Evolutionary conservation across 2,113 vertebrate species (phyloP).

Genomic region (Clarias gariepinus): DNA sequence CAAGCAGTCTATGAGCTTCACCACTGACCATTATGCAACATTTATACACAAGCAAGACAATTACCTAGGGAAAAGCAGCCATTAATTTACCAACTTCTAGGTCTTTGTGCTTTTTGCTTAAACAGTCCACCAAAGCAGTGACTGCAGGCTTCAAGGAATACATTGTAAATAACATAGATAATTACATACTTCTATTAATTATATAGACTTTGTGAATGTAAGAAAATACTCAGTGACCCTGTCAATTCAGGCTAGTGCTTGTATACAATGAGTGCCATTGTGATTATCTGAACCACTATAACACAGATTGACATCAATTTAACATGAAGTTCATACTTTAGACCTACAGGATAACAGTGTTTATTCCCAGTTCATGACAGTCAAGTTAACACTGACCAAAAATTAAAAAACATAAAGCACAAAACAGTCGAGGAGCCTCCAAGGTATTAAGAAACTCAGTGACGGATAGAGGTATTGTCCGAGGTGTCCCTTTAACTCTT

Average conservation of each 20-base stretch:
- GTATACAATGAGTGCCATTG: conserved; percentile 62
- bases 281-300: conserved; percentile 57
- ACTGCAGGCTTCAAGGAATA: conserved; percentile 21
- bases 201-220: conserved; percentile 34
- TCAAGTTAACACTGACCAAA: conserved; percentile 10
- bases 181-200: conserved; percentile 24
- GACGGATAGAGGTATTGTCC: not conserved
- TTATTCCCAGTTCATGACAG: conserved; percentile 30
- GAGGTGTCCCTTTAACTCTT: not conserved
- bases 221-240: conserved; percentile 48
- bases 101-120: conserved; percentile 11
- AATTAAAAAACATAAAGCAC: conserved; percentile 43
- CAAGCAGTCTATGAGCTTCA: conserved; percentile 14
- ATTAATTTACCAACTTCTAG: conserved; percentile 16
- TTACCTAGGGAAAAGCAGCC: conserved; percentile 6
- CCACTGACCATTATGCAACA: conserved; percentile 14
- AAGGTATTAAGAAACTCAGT: conserved; percentile 29
- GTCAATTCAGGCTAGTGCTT: conserved; percentile 48
- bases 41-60: conserved; percentile 27
- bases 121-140: conserved; percentile 36
- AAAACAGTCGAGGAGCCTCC: conserved; percentile 36
- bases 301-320: conserved; percentile 67
- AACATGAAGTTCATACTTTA: conserved; percentile 46
- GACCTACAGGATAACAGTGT: conserved; percentile 16
- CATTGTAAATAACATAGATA: conserved; percentile 24